Conservation (phyloP, 1,140 invertebrate genomes). For the Danaus melanippus region DNA sequence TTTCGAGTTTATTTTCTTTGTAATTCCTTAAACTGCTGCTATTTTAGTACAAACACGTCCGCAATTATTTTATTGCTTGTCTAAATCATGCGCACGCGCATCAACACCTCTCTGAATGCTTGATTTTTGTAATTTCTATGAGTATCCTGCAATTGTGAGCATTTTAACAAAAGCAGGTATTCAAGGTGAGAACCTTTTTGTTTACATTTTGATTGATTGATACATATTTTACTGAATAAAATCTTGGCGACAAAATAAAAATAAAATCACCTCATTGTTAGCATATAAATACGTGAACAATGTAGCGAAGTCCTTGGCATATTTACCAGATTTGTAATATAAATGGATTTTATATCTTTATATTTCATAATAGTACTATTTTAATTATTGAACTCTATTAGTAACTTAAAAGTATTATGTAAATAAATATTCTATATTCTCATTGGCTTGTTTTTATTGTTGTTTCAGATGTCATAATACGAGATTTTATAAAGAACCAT, state of each 20-base stretch:
- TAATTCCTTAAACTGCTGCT: constrained; percentile 5
- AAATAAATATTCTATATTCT: background rate
- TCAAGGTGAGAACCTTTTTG: constrained; percentile 42
- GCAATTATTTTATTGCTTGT: constrained; percentile 14
- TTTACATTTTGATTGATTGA: constrained; percentile 53
- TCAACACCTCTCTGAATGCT: constrained; percentile 23
- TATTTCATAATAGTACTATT: background rate
- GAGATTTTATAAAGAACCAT: constrained; percentile 1
- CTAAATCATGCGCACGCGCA: constrained; percentile 8
- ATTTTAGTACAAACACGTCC: constrained; percentile 13
- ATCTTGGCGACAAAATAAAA: constrained; percentile 26
- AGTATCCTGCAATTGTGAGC: constrained; percentile 44
- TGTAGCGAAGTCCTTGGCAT: too few relatives aligned
- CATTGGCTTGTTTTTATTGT: background rate
- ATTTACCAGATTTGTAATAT: too few relatives aligned
- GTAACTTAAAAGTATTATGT: background rate
- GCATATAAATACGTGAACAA: constrained; percentile 14
- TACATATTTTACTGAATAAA: constrained; percentile 47
- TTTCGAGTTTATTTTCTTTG: constrained; percentile 2
- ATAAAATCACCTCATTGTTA: constrained; percentile 17
- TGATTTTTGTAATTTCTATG: constrained; percentile 46
- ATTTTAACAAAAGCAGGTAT: constrained; percentile 43
- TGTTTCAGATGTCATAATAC: background rate
- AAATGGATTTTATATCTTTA: background rate
- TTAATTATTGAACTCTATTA: background rate